Evolutionary conservation across 2,888 invertebrate species (phyloP).

Genomic region (Stenodema calcarata): DNA sequence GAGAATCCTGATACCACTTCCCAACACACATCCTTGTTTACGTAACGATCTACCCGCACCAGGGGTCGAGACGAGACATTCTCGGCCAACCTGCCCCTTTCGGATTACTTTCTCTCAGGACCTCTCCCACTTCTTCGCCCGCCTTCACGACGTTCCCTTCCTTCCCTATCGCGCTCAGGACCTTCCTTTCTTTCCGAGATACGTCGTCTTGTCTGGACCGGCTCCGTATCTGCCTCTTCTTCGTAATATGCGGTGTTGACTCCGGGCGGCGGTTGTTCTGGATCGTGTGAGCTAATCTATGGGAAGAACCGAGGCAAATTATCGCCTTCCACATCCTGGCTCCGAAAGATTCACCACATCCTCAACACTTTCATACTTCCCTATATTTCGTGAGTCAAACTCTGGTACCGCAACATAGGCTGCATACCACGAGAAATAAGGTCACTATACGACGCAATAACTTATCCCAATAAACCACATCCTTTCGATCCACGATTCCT

Average conservation of each 20-base stretch:
- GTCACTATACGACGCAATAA: too few species aligned
- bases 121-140: background rate
- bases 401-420: background rate
- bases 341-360: background rate
- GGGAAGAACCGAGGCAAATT: background rate
- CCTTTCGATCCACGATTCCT: too few species aligned
- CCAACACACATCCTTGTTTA: conserved; percentile 22
- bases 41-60: conserved; percentile 27
- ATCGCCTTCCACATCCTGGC: background rate
- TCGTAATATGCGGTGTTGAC: background rate
- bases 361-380: background rate
- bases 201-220: background rate
- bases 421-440: too few species aligned
- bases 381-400: background rate
- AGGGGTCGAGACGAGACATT: conserved; percentile 10
- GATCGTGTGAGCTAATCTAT: background rate
- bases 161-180: background rate
- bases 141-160: background rate
- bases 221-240: background rate
- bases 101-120: conserved; percentile 27
- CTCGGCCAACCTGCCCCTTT: conserved; percentile 36
- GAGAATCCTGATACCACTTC: conserved; percentile 3
- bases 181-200: background rate
- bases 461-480: too few species aligned
- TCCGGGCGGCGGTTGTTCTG: background rate